Base-by-base conservation (phyloP, 2,888 invertebrate genomes). In the Hirtodrosophila confusa region DNA sequence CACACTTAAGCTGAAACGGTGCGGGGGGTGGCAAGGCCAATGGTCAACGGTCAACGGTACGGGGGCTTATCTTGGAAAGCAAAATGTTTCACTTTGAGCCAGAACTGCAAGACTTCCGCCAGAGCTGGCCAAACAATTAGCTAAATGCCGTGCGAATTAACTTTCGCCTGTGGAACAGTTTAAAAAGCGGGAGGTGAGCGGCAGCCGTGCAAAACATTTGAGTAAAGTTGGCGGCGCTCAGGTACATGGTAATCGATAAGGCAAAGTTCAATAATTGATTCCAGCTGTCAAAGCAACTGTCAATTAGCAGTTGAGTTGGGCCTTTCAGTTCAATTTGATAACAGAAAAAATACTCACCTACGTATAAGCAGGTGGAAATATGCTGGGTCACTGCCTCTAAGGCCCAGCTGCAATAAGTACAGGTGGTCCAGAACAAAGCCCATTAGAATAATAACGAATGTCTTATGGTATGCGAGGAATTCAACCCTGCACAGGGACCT, bases 1-100 rank as follows among this genome's bases (percentile, higher is more conserved):
- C 39, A 37, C 50, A 61, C 51, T 67, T 71, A 43, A 57, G 49
- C 49, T 35, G 31, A 4, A 23, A 23, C 7, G 9, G 12, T 7
- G 17, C 12, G 48, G 43, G 17, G 36, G 11, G 29, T 6, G 9
- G 23, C 11, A 41, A 27, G 60, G 60, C 43, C 48, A 64, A 55
- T 35, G 67, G 60, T 41, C 48, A 64, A 55, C 31, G 67, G 78
- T 69, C 64, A 69, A 62, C 41, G 68, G 51, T 57, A 45, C 23
- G 43, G 45, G 36, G 47, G 67, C 17, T 75, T 75, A 71, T 79
- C 71, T 63, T 61, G 53, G 63, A 58, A 57, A 75, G 60, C 61
- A 73, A 76, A 84, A 80, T 76, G 74, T 70, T 80, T 85, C 76
- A 78, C 82, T 76, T 78, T 68, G 51, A 49, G 56, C 56, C 23